These are phyloP conservation scores for Agrilus biguttatus DNA, from an alignment of 2,888 invertebrate species.

Conservation along the genomic window DNA sequence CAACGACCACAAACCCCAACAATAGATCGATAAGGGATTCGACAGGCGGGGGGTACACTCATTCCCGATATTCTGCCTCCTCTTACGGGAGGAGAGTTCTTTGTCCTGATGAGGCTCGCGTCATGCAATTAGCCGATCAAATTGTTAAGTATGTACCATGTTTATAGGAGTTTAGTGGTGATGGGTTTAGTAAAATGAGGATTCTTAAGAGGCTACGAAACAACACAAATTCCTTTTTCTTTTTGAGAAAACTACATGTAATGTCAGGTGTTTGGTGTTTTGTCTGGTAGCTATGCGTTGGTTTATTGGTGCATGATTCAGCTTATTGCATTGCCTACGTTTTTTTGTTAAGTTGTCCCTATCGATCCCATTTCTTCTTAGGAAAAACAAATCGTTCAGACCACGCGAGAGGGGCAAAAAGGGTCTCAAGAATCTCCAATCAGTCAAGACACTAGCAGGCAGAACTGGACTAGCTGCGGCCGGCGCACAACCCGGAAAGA, in stretches of 20 bases:
- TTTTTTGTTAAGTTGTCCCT: slow-evolving; percentile 1
- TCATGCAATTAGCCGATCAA: slow-evolving; percentile 74
- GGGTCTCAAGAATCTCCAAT: slow-evolving; percentile 79
- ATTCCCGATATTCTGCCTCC: too few species aligned
- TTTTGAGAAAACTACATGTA: not conserved
- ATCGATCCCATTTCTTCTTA: slow-evolving; percentile 26
- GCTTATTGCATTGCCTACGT: not conserved
- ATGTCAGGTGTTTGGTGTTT: not conserved
- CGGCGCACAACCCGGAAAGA: slow-evolving; percentile 39
- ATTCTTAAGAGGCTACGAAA: too few species aligned
- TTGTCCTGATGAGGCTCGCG: slow-evolving; percentile 61
- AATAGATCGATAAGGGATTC: too few species aligned
- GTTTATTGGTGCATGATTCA: not conserved
- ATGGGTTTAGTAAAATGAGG: slow-evolving; percentile 2
- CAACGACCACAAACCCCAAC: too few species aligned
- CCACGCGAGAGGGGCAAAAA: slow-evolving; percentile 76
- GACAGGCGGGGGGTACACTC: too few species aligned
- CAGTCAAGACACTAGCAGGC: slow-evolving; percentile 81
- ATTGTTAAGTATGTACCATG: slow-evolving; percentile 66
- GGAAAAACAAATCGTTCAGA: slow-evolving; percentile 86
- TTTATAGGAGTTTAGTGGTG: slow-evolving; percentile 3
- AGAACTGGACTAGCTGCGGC: slow-evolving; percentile 46
- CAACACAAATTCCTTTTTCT: too few species aligned
- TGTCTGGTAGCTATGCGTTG: not conserved
- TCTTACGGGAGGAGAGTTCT: slow-evolving; percentile 30